Percentiles rank a stretch among this genome's conserved stretches.
Evolutionary conservation across 2,113 vertebrate species (phyloP).

Genomic region (Propithecus coquereli): DNA sequence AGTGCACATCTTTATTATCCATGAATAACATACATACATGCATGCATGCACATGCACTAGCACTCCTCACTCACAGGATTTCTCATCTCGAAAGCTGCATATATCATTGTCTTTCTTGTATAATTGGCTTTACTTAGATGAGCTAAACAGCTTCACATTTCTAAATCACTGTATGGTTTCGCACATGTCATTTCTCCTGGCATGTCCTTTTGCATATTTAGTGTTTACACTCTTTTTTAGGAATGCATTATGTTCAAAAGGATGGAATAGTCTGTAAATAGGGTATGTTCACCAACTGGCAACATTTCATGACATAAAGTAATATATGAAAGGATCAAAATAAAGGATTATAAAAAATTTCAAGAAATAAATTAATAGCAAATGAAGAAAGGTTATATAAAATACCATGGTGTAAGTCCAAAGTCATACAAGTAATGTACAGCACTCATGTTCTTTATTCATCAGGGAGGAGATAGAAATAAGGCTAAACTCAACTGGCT

Average conservation of each 20-base stretch:
- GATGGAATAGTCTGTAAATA: not conserved
- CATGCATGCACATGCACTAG: fast-evolving
- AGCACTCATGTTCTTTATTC: not conserved
- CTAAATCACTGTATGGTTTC: not conserved
- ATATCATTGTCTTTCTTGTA: not conserved
- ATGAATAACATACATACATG: not conserved
- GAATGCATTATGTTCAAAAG: not conserved
- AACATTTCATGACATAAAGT: not conserved
- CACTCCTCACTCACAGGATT: not conserved
- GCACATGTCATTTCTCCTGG: not conserved
- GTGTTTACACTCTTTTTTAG: not conserved
- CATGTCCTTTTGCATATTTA: not conserved
- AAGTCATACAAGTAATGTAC: not conserved
- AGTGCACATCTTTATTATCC: not conserved
- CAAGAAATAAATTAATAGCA: not conserved
- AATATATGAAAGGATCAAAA: not conserved
- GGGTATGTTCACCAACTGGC: not conserved
- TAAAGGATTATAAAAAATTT: not conserved
- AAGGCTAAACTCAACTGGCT: not conserved
- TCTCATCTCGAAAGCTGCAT: not conserved
- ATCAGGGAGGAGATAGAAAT: not conserved
- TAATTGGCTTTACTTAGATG: not conserved
- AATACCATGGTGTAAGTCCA: not conserved
- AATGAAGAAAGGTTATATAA: not conserved
- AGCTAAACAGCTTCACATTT: not conserved